Conservation (phyloP, 2,113 vertebrate genomes). For the Elachura formosa region DNA sequence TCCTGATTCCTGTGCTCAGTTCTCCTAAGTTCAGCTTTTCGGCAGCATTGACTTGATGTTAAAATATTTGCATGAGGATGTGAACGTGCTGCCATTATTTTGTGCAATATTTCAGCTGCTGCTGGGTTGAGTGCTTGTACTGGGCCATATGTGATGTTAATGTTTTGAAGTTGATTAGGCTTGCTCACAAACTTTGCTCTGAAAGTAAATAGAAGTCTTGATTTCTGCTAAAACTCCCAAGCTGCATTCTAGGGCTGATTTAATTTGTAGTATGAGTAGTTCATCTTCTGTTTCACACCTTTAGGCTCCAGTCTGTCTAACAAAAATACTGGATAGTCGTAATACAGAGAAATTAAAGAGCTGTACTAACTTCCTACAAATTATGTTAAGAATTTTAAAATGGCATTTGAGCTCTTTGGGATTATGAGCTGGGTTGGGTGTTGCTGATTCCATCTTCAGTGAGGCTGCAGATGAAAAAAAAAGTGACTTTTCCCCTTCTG, state of each 20-base stretch:
- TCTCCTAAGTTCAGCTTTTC: neutral
- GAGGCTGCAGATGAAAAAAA: neutral
- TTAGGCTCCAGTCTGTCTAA: neutral
- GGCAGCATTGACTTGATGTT: neutral
- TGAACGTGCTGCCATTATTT: neutral
- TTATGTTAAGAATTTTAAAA: neutral
- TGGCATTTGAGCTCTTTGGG: neutral
- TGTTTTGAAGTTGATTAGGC: constrained; percentile 48
- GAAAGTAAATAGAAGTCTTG: too few species aligned
- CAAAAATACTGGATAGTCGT: neutral
- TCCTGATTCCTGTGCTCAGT: neutral
- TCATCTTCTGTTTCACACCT: constrained; percentile 16
- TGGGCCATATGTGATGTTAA: neutral
- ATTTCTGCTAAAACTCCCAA: constrained; percentile 9
- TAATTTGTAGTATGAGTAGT: constrained; percentile 13
- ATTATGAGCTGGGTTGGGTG: neutral
- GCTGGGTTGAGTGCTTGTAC: neutral
- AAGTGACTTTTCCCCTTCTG: neutral
- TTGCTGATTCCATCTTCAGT: neutral
- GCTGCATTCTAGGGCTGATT: constrained; percentile 31
- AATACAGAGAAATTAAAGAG: constrained; percentile 1
- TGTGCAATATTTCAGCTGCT: neutral
- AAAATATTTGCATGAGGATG: neutral
- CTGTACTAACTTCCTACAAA: neutral
- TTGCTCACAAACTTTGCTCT: constrained; percentile 44